A percentile compares a stretch with the other conserved stretches of the same genome.
These are phyloP conservation scores for Dysidea cf. avara DNA, from an alignment of 37 sponge, comb jelly and placozoan genomes.

Conservation along the genomic window DNA sequence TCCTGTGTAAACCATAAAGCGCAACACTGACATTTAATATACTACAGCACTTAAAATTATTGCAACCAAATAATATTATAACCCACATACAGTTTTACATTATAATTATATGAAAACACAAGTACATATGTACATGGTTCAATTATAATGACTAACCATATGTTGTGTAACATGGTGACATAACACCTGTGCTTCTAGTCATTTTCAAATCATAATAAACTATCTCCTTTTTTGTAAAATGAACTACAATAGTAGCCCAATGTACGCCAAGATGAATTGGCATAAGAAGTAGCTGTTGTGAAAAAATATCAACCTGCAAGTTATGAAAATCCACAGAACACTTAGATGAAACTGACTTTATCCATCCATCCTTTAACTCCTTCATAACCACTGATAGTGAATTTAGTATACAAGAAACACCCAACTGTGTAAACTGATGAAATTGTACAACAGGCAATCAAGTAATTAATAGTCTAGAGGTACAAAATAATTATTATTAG, in stretches of 20 bases:
- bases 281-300: conserved; percentile 67
- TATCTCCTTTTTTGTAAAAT: conserved; percentile 56
- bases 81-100: too few species aligned
- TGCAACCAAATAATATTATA: too few species aligned
- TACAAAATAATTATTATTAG: too few species aligned
- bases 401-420: conserved; percentile 94
- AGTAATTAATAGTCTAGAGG: conserved; percentile 91
- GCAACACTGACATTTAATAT: too few species aligned
- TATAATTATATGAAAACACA: too few species aligned
- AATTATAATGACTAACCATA: conserved; percentile 75
- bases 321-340: too few species aligned
- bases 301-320: conserved; percentile 85
- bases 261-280: conserved; percentile 97
- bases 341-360: too few species aligned
- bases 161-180: conserved; percentile 40
- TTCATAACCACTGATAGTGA: conserved; percentile 71
- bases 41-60: too few species aligned
- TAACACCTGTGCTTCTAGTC: conserved; percentile 69
- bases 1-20: too few species aligned
- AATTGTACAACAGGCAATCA: conserved; percentile 63
- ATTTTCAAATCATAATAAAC: conserved; percentile 85
- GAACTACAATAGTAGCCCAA: conserved; percentile 86
- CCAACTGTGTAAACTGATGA: conserved; percentile 73
- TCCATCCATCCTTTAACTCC: conserved; percentile 92
- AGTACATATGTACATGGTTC: too few species aligned